Conservation (phyloP, 2,113 vertebrate species). For the Blennius ocellaris region DNA sequence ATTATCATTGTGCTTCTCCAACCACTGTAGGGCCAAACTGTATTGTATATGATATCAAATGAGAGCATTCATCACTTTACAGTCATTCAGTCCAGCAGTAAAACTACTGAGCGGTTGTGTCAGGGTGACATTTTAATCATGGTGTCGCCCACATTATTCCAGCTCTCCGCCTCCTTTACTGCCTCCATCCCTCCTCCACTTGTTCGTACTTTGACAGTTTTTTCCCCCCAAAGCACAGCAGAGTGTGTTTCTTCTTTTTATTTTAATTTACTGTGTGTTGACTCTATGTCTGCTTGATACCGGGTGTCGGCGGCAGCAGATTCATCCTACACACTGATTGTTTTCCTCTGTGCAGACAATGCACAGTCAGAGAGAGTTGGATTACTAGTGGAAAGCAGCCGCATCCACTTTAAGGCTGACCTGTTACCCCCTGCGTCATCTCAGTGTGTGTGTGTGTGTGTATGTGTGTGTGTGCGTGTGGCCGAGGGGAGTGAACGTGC, state of each 20-base stretch:
- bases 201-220: slow-evolving; percentile 12
- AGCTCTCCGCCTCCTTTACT: background rate
- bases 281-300: slow-evolving; percentile 3
- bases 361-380: slow-evolving; percentile 17
- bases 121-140: slow-evolving; percentile 45
- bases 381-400: slow-evolving; percentile 24
- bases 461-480: slow-evolving; percentile 25
- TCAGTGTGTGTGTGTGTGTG: slow-evolving; percentile 13
- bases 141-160: slow-evolving; percentile 8
- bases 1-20: no score
- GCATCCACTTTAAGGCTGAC: slow-evolving; percentile 49
- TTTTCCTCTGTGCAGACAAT: slow-evolving; percentile 19
- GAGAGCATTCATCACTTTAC: background rate
- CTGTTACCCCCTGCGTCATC: slow-evolving; percentile 39
- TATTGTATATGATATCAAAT: no score
- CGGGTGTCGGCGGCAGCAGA: background rate
- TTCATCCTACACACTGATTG: slow-evolving; percentile 14
- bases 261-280: slow-evolving; percentile 20
- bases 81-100: slow-evolving; percentile 14
- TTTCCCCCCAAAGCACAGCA: background rate
- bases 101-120: background rate
- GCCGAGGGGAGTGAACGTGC: slow-evolving; percentile 34
- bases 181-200: background rate
- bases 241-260: background rate
- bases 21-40: no score